Conservation (phyloP, 2,113 vertebrate genomes). For the Pollimyrus isidori region DNA sequence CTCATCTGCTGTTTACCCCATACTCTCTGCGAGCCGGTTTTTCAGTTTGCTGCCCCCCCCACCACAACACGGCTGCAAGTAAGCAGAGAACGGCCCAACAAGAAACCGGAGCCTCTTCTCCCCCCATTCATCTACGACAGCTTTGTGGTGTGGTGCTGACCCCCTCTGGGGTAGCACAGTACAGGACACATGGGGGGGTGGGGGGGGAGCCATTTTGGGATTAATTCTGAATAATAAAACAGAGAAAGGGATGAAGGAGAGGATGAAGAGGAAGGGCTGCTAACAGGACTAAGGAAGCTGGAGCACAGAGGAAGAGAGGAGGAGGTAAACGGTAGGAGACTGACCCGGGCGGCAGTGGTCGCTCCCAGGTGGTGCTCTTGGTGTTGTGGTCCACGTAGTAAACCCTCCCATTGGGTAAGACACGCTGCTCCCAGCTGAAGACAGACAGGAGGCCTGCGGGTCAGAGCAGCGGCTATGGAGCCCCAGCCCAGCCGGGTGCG, state of each 20-base stretch:
- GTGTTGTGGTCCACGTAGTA: slow-evolving; percentile 98
- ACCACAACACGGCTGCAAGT: not conserved
- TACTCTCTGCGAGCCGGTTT: not conserved
- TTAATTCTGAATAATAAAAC: not conserved
- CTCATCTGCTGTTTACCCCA: not conserved
- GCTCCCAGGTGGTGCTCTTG: slow-evolving; percentile 97
- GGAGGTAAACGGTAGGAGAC: slow-evolving; percentile 17
- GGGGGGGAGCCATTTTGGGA: not conserved
- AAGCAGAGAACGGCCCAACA: not conserved
- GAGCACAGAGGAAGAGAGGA: not conserved
- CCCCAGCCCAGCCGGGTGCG: too few relatives aligned
- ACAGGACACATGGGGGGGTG: not conserved
- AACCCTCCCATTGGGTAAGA: slow-evolving; percentile 85
- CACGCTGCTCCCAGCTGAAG: slow-evolving; percentile 89
- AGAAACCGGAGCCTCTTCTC: not conserved
- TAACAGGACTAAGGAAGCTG: not conserved
- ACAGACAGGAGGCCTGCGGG: not conserved
- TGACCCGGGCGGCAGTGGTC: slow-evolving; percentile 90
- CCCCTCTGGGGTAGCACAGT: not conserved
- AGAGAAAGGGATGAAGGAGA: not conserved
- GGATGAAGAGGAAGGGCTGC: not conserved
- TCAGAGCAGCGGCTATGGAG: not conserved
- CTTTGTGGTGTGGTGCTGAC: not conserved
- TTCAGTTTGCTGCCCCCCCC: not conserved
- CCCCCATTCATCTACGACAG: not conserved